These are phyloP conservation scores for Drosophila ohnishii DNA, from an alignment of 1,140 invertebrate genomes.

Conservation along the genomic window DNA sequence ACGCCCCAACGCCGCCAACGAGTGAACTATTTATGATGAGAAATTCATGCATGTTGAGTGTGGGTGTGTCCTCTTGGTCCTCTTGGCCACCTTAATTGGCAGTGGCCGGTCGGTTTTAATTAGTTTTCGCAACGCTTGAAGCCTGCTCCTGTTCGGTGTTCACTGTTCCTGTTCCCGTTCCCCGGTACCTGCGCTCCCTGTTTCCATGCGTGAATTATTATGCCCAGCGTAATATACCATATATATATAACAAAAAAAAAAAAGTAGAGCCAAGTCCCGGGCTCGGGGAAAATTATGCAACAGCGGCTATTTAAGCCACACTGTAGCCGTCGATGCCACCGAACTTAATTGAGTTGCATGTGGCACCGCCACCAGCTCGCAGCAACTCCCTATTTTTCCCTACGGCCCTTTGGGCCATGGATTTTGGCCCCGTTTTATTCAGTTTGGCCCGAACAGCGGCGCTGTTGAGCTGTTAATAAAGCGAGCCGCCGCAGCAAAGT, in stretches of 20 bases:
- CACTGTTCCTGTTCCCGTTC: constrained; percentile 12
- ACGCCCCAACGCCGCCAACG: constrained; percentile 22
- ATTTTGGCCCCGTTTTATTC: constrained; percentile 24
- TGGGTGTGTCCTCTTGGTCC: constrained; percentile 41
- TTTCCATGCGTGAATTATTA: constrained; percentile 70
- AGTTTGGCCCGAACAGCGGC: constrained; percentile 17
- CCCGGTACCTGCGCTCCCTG: constrained; percentile 12
- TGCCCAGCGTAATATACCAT: constrained; percentile 62
- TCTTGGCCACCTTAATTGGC: constrained; percentile 73
- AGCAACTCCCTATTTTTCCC: constrained; percentile 3
- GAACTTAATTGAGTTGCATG: constrained; percentile 79
- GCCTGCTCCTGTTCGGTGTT: constrained; percentile 40
- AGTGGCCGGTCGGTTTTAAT: constrained; percentile 77
- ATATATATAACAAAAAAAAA: constrained; percentile 78
- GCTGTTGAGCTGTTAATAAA: constrained; percentile 46
- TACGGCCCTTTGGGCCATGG: constrained; percentile 4
- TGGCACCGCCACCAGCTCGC: constrained; percentile 18
- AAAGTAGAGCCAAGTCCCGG: constrained; percentile 45
- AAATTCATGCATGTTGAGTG: constrained; percentile 46
- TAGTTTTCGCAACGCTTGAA: constrained; percentile 77
- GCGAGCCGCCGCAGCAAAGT: constrained; percentile 12
- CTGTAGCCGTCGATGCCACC: constrained; percentile 49
- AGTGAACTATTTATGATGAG: constrained; percentile 67
- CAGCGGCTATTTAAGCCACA: constrained; percentile 50
- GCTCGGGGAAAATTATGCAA: constrained; percentile 63